Evolutionary conservation across 1,140 invertebrate species (phyloP), one percentile per base, ranked within the genome.

Genomic region (Euschistus heros): DNA sequence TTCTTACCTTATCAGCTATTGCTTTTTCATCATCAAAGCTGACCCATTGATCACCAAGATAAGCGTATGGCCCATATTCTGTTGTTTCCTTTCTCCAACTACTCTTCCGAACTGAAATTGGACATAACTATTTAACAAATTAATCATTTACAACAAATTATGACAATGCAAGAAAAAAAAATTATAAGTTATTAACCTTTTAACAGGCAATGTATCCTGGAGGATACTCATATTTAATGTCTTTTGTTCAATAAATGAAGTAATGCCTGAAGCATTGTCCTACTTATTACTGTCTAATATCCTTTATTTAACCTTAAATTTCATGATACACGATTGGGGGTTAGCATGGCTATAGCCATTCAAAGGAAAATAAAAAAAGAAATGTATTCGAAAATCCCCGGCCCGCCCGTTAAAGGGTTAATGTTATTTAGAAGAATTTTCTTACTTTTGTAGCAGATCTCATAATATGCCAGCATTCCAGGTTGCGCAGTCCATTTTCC

Each of bases 381-480:
- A n/a, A n/a, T n/a, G n/a, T n/a, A n/a, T n/a, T n/a, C n/a, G n/a
- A n/a, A n/a, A n/a, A n/a, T n/a, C n/a, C n/a, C n/a, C n/a, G n/a
- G n/a, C n/a, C n/a, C n/a, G n/a, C n/a, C n/a, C n/a, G n/a, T n/a
- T n/a, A 65, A 44, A n/a, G 8, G 20, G 50, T 8, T 47, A 64
- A 22, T 54, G 8, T 59, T 24, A 52, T 52, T 13, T 13, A 52
- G 5, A 24, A 59, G 15, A 59, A 24, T 18, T 24, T 13, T 71
- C 69, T 77, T 78, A 80, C 86, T 77, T 77, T 82, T 81, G n/a
- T 87, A 79, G 69, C 91, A 94, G 66, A 94, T 90, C 78, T 97
- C 92, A 71, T 90, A 90, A 72, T 91, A 93, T 2, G 88, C 82
- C 64, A 95, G 75, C 86, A 94, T 92, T 69, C 94, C 94, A 0